Evolutionary conservation across 2,797 vertebrate species (phyloP), one percentile per base, ranked within the genome.

Genomic region (Pangasius larnaudii): DNA sequence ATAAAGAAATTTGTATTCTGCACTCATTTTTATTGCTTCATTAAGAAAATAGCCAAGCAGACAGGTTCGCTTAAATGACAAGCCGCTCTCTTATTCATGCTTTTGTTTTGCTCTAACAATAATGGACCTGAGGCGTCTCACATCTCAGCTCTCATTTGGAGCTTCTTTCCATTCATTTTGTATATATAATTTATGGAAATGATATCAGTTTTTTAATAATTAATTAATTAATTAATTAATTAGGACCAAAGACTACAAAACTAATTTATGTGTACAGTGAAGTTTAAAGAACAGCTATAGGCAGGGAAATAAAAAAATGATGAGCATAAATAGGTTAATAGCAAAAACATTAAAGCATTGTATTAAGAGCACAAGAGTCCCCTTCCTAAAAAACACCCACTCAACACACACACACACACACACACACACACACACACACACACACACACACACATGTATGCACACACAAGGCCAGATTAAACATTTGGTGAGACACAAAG

Each of bases 11-110:
- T 92, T 93, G 91, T 89, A 93, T 94, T 92, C 89, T 63, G 42
- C 19, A 72, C 78, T 92, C 91, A 90, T 93, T 94, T 92, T 89
- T 93, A 92, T 93, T 87, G 16, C 84, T 49, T 53, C 1, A 81
- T 79, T 36, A 80, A 85, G 56, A 53, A 4, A 24, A 58, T 81
- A 85, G 89, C 74, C 80, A 82, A 80, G 51, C 89, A 85, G 81
- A 84, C 58, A 87, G 90, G 90, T 92, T 95, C 91, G 90, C 93
- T 94, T 93, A 94, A 94, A 94, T 92, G 90, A 92, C 91, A 91
- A 88, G 91, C 82, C 82, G 27, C 61, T 92, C 89, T 93, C 86
- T 87, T 87, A 89, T 91, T 89, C 89, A 89, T 87, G 72, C 42
- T 16, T 93, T 94, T 93, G 91, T 92, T 93, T 92, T 80, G 89